Evolutionary conservation across 2,113 vertebrate genomes (phyloP), one percentile per base, ranked within the genome.

Genomic region (Spermophilus dauricus): DNA sequence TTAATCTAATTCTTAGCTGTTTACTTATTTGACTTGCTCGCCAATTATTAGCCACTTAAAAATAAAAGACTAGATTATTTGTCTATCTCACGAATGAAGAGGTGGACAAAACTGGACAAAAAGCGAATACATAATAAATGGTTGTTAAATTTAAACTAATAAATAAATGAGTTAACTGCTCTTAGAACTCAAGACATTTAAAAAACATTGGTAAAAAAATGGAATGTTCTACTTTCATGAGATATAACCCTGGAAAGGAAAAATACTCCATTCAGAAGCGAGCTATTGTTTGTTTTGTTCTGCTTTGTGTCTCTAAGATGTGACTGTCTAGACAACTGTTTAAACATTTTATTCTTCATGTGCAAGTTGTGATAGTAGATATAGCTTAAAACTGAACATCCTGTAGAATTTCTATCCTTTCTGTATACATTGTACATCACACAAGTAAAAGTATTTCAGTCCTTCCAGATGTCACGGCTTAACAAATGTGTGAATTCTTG

Each of bases 391-490:
- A 84, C 42, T 48, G 32, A 92, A 69, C 63, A 51, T 51, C 48
- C 48, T 61, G 53, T 34, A 63, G 42, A 80, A 45, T 78, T 86
- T 95, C 63, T 94, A 18, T 42, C 89, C 56, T 83, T 95, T 92
- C 69, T 67, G 53, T 56, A 76, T 70, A 32, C 26, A 30, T 51
- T 69, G 80, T 37, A 89, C 0, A 34, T 11, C 17, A 83, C 16
- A 65, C 10, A 76, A 89, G 88, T 34, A 61, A 53, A 75, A 12
- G 42, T 8, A 78, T 67, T 78, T 2, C 12, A 92, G 61, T 73
- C 3, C 26, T 78, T 39, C 18, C 78, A 82, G n/a, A 42, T 69
- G 16, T 30, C 28, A 81, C 1, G 4, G 28, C 11, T 30, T 82
- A 77, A 65, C 10, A 78, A 48, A 63, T 53, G 37, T 34, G 26